Percentiles rank a stretch among this genome's conserved stretches.
Conservation (phyloP, 1,140 invertebrate genomes). For the Brachionus rubens region DNA sequence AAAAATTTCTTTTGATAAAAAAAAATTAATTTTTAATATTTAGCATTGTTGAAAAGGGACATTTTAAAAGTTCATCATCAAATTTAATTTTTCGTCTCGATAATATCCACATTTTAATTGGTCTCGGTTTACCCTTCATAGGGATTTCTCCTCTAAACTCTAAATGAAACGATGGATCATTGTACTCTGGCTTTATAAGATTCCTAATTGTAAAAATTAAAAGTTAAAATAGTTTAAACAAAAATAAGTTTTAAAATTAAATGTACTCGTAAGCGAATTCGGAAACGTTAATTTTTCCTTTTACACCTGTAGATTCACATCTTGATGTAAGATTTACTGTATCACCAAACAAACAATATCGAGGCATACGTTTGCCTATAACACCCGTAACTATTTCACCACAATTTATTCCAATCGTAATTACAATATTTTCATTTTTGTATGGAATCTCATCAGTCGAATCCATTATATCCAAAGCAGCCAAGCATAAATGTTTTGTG, state of each 20-base stretch:
- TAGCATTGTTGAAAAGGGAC: conserved; percentile 8
- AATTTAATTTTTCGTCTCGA: conserved; percentile 49
- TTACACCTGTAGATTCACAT: conserved; percentile 86
- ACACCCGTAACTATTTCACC: conserved; percentile 50
- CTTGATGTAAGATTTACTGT: conserved; percentile 91
- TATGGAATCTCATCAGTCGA: conserved; percentile 78
- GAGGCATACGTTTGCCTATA: conserved; percentile 51
- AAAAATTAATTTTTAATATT: neutral
- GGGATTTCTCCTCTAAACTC: conserved; percentile 78
- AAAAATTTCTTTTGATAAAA: neutral
- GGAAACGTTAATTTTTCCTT: conserved; percentile 86
- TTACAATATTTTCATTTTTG: conserved; percentile 65
- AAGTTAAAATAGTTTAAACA: neutral
- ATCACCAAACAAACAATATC: conserved; percentile 64
- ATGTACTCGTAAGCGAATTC: conserved; percentile 84
- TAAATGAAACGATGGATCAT: conserved; percentile 78
- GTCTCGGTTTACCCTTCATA: conserved; percentile 92
- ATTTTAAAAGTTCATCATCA: neutral
- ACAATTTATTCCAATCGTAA: conserved; percentile 61
- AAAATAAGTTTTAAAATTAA: neutral
- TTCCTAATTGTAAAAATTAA: conserved; percentile 67
- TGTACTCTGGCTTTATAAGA: conserved; percentile 75
- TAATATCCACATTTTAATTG: conserved; percentile 91
- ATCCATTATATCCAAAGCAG: conserved; percentile 94
- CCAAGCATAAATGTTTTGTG: conserved; percentile 82